Base-by-base conservation (phyloP, 1,140 invertebrate species). In the Samia ricini region DNA sequence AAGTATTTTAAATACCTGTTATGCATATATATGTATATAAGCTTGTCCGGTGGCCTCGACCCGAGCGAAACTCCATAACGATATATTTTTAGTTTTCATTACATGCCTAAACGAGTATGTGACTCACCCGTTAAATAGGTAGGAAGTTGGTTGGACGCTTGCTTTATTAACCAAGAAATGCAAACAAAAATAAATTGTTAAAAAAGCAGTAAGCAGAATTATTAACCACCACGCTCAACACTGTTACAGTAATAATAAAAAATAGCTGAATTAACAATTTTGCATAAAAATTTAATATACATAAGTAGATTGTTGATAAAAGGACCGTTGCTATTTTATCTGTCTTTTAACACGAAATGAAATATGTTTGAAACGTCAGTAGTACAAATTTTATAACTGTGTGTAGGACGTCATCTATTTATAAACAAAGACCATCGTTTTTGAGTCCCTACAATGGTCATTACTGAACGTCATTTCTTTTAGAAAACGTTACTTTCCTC, bases 11-110 rank as follows among this genome's bases (percentile, higher is more conserved):
- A 42, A 42, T 42, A 42, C 8, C 33, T 42, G 33, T 15, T 42
- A 42, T 42, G 33, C 12, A 42, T 42, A 42, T 42, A 42, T 42
- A 42, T 42, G 33, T 15, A 42, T 42, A 42, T 42, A 42, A 42
- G n/a, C 19, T 50, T 60, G 19, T 55, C 24, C 22, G 51, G 51
- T 69, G 76, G 64, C 77, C 79, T 82, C 79, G 79, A 82, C 77
- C 79, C 73, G 69, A 66, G 71, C 71, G 69, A 60, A 60, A 59
- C 59, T 66, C 62, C 62, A 69, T 60, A 61, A 59, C 71, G 66
- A 55, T 66, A 68, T 78, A 77, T 82, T 79, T 82, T 77, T 79
- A 78, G 72, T 77, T 78, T 69, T 64, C 68, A 69, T 68, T 69
- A 72, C 78, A 79, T 83, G 74, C 73, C 69, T 77, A 79, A 76